Conservation (phyloP, 2,113 vertebrate genomes). For the Nesospiza acunhae region DNA sequence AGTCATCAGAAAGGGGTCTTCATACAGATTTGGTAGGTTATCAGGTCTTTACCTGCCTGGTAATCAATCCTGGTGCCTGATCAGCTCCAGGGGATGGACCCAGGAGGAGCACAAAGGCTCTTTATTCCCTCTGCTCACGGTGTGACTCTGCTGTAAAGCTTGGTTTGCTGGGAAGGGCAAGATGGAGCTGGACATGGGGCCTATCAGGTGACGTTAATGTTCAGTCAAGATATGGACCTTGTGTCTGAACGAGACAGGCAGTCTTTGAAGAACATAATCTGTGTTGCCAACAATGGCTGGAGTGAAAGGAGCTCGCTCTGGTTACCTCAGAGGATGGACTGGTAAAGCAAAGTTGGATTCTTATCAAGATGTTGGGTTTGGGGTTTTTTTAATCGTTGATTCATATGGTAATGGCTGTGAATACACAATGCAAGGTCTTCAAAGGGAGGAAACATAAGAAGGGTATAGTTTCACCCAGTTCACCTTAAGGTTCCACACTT, state of each 20-base stretch:
- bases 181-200: constrained; percentile 58
- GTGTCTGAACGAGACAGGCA: constrained; percentile 62
- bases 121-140: constrained; percentile 47
- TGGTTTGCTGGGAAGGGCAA: constrained; percentile 43
- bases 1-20: neutral
- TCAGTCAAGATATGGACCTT: constrained; percentile 68
- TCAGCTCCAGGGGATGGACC: constrained; percentile 56
- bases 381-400: constrained; percentile 32
- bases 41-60: constrained; percentile 39
- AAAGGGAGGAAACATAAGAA: constrained; percentile 43
- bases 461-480: constrained; percentile 15
- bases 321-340: constrained; percentile 66
- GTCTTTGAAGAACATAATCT: constrained; percentile 74
- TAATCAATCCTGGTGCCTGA: constrained; percentile 65
- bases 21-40: constrained; percentile 39
- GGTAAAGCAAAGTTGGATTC: constrained; percentile 40
- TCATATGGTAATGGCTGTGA: constrained; percentile 67
- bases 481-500: constrained; percentile 10
- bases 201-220: constrained; percentile 76
- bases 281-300: constrained; percentile 63
- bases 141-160: constrained; percentile 25
- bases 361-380: constrained; percentile 63
- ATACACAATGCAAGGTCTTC: constrained; percentile 53
- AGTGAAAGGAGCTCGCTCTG: constrained; percentile 62
- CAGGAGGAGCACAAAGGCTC: constrained; percentile 65